A percentile compares a stretch with the other conserved stretches of the same genome.
phyloP scores from a whole-genome alignment of 2,888 invertebrate genomes.

The Microchrysa polita region DNA sequence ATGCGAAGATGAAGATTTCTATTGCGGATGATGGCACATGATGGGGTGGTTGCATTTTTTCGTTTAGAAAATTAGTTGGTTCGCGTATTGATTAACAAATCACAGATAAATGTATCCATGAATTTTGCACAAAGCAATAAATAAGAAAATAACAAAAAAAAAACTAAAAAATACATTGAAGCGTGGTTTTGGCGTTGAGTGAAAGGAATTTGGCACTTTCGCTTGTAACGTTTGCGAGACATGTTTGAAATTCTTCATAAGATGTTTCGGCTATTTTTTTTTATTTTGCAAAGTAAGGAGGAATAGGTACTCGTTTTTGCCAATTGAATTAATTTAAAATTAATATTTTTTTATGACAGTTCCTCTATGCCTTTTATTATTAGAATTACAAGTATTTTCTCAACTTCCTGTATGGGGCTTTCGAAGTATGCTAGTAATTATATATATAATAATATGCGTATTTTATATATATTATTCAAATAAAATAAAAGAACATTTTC shows the following conservation, averaged over 20 bases:
- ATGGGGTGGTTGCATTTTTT: slow-evolving; percentile 17
- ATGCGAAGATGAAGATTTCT: slow-evolving; percentile 1
- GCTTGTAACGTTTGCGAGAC: slow-evolving; percentile 11
- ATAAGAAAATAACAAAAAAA: neutral
- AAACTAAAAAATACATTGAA: neutral
- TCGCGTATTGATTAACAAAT: slow-evolving; percentile 4
- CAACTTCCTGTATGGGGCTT: too few relatives aligned
- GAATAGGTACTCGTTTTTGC: too few relatives aligned
- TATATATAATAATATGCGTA: too few relatives aligned
- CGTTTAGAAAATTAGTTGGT: neutral
- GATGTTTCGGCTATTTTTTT: neutral
- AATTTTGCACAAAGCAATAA: too few relatives aligned
- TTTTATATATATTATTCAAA: too few relatives aligned
- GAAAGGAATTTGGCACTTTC: slow-evolving; percentile 34
- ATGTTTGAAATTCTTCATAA: slow-evolving; percentile 21
- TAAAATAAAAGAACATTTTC: too few relatives aligned
- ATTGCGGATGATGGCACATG: neutral
- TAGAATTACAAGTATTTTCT: too few relatives aligned
- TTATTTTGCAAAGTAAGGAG: too few relatives aligned
- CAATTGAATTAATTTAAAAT: too few relatives aligned
- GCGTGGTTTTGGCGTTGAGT: neutral
- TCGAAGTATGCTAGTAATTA: too few relatives aligned
- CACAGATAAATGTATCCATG: slow-evolving; percentile 15
- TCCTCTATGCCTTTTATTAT: too few relatives aligned
- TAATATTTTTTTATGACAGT: too few relatives aligned